phyloP scores from a whole-genome alignment of 2,113 vertebrate species.

The Clarias macrocephalus region DNA sequence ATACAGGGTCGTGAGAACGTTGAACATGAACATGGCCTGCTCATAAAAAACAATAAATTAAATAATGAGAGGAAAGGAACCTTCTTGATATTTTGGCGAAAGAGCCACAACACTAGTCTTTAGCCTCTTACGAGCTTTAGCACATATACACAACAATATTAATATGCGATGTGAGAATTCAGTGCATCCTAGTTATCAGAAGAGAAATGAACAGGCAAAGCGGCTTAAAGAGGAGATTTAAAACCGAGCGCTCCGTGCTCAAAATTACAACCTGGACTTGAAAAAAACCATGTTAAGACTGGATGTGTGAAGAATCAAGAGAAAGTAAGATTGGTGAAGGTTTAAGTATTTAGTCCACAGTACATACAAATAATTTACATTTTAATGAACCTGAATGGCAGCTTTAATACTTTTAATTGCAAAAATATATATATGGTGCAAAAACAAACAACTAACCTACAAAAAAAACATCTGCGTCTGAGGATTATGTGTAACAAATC shows the following conservation, averaged over 20 bases:
- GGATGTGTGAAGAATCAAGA: background rate
- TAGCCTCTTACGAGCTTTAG: background rate
- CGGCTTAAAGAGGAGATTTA: background rate
- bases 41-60: slow-evolving; percentile 41
- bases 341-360: background rate
- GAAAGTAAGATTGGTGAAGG: background rate
- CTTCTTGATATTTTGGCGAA: background rate
- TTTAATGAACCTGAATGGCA: slow-evolving; percentile 17
- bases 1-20: slow-evolving; percentile 58
- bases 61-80: slow-evolving; percentile 6
- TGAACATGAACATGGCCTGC: slow-evolving; percentile 14
- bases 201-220: too few species aligned
- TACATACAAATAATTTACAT: slow-evolving; percentile 21
- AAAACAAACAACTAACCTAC: background rate
- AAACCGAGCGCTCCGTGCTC: background rate
- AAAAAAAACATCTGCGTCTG: background rate
- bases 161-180: background rate
- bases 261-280: background rate
- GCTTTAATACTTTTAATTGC: slow-evolving; percentile 37
- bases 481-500: background rate
- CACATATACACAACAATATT: slow-evolving; percentile 1
- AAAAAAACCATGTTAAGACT: background rate
- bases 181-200: slow-evolving; percentile 33
- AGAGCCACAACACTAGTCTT: background rate
- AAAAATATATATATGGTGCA: slow-evolving; percentile 22